Conservation (phyloP, 2,113 vertebrate genomes). For the Phocoena phocoena region DNA sequence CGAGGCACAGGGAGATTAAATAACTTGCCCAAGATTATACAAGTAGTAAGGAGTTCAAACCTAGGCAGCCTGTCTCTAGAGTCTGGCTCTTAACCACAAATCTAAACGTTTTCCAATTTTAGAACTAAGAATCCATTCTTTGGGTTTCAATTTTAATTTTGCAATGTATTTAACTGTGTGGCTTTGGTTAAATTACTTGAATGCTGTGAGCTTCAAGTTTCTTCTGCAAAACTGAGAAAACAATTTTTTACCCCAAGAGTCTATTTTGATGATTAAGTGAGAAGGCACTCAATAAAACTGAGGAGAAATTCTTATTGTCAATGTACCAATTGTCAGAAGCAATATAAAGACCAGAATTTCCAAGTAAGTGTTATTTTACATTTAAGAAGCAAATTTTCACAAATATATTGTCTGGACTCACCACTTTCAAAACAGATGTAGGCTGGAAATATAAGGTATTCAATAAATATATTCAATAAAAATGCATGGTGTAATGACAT, state of each 20-base stretch:
- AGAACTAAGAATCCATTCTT: neutral
- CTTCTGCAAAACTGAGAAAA: conserved; percentile 23
- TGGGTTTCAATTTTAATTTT: neutral
- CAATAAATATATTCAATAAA: neutral
- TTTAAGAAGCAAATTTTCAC: neutral
- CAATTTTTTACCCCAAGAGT: neutral
- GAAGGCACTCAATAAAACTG: neutral
- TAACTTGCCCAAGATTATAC: neutral
- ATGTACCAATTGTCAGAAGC: neutral
- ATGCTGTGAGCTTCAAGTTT: neutral
- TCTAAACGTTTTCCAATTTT: neutral
- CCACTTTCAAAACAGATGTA: neutral
- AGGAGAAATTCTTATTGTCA: neutral
- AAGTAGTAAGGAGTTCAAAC: neutral
- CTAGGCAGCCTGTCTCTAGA: neutral
- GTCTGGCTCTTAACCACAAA: neutral
- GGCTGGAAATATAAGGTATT: neutral
- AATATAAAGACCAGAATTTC: neutral
- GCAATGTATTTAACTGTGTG: neutral
- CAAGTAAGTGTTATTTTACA: neutral
- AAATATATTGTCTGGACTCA: neutral
- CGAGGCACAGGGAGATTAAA: neutral
- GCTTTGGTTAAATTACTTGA: neutral
- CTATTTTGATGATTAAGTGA: neutral
- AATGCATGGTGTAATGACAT: neutral